Evolutionary conservation across 2,113 vertebrate genomes (phyloP).

Genomic region (Ranitomeya imitator): DNA sequence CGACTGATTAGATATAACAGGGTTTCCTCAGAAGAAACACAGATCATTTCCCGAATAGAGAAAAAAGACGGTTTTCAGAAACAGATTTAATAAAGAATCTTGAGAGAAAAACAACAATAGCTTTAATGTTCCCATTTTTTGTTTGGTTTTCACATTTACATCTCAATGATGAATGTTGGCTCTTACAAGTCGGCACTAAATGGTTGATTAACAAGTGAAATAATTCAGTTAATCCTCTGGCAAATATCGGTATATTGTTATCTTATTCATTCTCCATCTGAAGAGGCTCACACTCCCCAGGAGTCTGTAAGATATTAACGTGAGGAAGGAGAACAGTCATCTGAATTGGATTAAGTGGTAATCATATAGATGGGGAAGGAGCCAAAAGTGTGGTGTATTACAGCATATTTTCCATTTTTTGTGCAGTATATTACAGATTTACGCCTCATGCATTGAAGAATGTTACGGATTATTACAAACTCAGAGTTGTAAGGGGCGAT

Average conservation of each 20-base stretch:
- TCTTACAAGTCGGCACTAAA: slow-evolving; percentile 16
- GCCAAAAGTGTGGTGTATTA: background rate
- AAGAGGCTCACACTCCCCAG: slow-evolving; percentile 60
- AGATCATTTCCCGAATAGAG: slow-evolving; percentile 19
- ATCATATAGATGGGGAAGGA: background rate
- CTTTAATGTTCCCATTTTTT: slow-evolving; percentile 20
- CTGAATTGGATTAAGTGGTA: background rate
- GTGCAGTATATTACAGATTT: background rate
- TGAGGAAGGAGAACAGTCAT: background rate
- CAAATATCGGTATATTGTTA: slow-evolving; percentile 59
- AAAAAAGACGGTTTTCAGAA: background rate
- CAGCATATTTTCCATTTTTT: background rate
- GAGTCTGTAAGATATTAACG: background rate
- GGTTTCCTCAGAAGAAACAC: slow-evolving; percentile 11
- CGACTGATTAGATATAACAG: background rate
- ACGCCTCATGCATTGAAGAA: background rate
- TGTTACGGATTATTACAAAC: background rate
- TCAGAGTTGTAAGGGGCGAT: no score
- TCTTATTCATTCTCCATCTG: slow-evolving; percentile 64
- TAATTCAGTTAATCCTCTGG: slow-evolving; percentile 57
- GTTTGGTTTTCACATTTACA: slow-evolving; percentile 7
- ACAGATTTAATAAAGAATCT: slow-evolving; percentile 25
- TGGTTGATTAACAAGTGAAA: slow-evolving; percentile 61
- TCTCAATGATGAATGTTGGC: background rate
- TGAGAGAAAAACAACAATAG: slow-evolving; percentile 7